Conservation (phyloP, 2,797 vertebrate species). For the Falco rusticolus region DNA sequence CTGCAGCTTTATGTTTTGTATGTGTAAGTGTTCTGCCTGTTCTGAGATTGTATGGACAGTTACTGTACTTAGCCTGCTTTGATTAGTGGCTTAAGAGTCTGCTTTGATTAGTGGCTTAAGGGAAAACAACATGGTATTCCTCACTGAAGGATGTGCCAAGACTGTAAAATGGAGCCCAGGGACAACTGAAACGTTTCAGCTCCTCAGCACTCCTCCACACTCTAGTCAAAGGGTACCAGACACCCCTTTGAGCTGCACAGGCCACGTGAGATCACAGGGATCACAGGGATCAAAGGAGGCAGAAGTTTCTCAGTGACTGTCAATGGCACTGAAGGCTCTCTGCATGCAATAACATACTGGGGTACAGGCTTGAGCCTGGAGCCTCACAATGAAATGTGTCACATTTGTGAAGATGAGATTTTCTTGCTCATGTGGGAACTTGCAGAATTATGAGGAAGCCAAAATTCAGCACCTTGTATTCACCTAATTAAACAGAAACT, state of each 20-base stretch:
- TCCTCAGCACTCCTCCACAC: background rate
- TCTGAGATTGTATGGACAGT: background rate
- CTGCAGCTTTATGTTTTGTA: background rate
- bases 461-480: background rate
- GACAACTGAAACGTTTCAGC: background rate
- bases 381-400: background rate
- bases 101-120: background rate
- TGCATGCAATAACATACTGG: background rate
- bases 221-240: background rate
- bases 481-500: background rate
- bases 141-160: background rate
- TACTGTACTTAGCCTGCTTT: background rate
- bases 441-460: background rate
- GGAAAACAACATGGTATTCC: background rate
- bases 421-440: background rate
- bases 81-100: background rate
- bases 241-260: background rate
- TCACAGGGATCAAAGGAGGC: background rate
- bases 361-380: background rate
- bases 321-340: background rate
- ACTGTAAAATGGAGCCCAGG: background rate
- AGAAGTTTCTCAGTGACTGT: background rate
- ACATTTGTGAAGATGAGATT: background rate
- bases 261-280: rapidly evolving
- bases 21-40: background rate